These are phyloP conservation scores for Drosophila guanche DNA, from an alignment of 1,140 invertebrate species.

Conservation along the genomic window DNA sequence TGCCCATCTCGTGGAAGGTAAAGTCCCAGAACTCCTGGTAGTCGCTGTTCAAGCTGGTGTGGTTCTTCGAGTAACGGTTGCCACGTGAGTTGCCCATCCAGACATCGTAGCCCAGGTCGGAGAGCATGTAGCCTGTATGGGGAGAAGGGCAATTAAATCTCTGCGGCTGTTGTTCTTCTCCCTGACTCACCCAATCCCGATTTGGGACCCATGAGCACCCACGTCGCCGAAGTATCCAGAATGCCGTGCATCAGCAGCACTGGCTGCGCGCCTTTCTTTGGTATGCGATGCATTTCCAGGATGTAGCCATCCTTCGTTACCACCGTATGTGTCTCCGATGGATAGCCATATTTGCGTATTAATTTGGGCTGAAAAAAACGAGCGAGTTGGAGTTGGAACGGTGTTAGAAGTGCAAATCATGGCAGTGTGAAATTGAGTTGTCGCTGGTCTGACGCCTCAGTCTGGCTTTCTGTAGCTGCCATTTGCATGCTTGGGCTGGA, in stretches of 20 bases:
- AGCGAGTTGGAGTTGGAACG: conserved; percentile 14
- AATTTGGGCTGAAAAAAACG: conserved; percentile 75
- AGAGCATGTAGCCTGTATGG: conserved; percentile 83
- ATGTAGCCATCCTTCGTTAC: conserved; percentile 85
- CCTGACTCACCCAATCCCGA: conserved; percentile 85
- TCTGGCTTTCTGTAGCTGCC: conserved; percentile 20
- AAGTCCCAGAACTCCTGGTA: conserved; percentile 90
- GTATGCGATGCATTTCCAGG: conserved; percentile 85
- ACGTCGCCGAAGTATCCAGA: conserved; percentile 88
- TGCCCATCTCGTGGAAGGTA: conserved; percentile 91
- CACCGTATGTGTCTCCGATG: conserved; percentile 85
- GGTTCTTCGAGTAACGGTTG: conserved; percentile 87
- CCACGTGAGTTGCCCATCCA: conserved; percentile 90
- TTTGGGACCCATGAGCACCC: conserved; percentile 88
- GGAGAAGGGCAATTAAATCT: no score
- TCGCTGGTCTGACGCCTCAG: neutral
- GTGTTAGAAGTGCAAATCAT: conserved; percentile 64
- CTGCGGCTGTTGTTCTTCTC: no score
- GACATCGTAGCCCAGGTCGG: conserved; percentile 88
- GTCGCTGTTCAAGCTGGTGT: conserved; percentile 85
- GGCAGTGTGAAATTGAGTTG: conserved; percentile 74
- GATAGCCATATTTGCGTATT: conserved; percentile 86
- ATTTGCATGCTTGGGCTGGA: conserved; percentile 60
- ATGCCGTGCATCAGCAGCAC: conserved; percentile 89
- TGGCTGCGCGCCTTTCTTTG: conserved; percentile 78